phyloP scores from a whole-genome alignment of 2,888 invertebrate species.

The Tenthredo notha region DNA sequence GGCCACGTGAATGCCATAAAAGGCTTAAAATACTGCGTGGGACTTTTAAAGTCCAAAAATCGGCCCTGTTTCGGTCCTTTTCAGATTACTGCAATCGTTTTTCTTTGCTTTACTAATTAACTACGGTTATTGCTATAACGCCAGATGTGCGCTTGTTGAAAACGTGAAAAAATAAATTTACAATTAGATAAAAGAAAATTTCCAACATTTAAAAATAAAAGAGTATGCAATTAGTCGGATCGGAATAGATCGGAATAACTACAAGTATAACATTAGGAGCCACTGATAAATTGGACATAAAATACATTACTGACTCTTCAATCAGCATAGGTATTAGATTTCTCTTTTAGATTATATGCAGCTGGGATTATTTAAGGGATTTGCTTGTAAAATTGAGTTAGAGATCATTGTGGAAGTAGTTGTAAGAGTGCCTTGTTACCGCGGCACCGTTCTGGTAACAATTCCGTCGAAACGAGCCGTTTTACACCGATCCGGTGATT shows the following conservation, averaged over 20 bases:
- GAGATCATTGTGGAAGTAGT: background rate
- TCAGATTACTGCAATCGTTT: background rate
- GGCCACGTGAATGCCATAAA: constrained; percentile 7
- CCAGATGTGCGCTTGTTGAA: background rate
- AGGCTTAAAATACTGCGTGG: background rate
- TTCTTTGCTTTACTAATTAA: background rate
- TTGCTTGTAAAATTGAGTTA: background rate
- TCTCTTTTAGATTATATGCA: background rate
- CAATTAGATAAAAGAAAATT: background rate
- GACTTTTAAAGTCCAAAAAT: background rate
- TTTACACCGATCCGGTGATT: constrained; percentile 38
- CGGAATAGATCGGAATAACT: background rate
- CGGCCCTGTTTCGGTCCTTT: background rate
- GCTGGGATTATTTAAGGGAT: background rate
- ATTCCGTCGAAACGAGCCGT: constrained; percentile 4
- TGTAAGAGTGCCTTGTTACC: background rate
- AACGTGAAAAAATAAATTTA: background rate
- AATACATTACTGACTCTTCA: background rate
- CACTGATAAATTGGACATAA: background rate
- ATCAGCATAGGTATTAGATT: background rate
- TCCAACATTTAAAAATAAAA: background rate
- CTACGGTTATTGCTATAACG: background rate
- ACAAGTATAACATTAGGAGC: background rate
- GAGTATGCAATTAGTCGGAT: background rate
- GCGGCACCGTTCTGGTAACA: background rate